Percentiles rank a stretch among this genome's conserved stretches.
Conservation (phyloP, 2,888 invertebrate species). For the Dolichomitus sp. region DNA sequence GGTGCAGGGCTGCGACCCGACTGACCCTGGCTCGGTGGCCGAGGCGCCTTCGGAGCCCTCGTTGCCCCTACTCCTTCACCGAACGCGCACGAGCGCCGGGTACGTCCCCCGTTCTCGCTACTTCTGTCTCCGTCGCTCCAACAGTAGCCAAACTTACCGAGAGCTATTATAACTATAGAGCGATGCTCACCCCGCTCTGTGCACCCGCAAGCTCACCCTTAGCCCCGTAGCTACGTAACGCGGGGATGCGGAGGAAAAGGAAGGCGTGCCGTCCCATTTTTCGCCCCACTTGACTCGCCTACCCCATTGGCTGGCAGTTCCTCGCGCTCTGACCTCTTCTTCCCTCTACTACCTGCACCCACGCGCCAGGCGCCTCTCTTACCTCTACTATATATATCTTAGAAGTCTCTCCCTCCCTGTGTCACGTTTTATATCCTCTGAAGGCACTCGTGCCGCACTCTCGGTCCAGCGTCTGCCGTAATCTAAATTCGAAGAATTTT, state of each 20-base stretch:
- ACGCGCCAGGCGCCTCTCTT: slow-evolving; percentile 55
- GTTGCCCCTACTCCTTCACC: slow-evolving; percentile 77
- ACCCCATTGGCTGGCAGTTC: slow-evolving; percentile 83
- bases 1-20: slow-evolving; percentile 84
- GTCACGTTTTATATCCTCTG: slow-evolving; percentile 19
- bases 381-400: slow-evolving; percentile 14
- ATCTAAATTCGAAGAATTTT: neutral
- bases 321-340: slow-evolving; percentile 82
- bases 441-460: slow-evolving; percentile 39
- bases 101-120: slow-evolving; percentile 23
- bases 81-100: slow-evolving; percentile 61
- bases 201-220: slow-evolving; percentile 78
- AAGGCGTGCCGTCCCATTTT: slow-evolving; percentile 84
- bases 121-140: slow-evolving; percentile 13
- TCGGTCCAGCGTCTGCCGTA: slow-evolving; percentile 7
- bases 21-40: slow-evolving; percentile 84
- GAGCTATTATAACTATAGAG: slow-evolving; percentile 3
- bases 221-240: slow-evolving; percentile 59
- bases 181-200: slow-evolving; percentile 44
- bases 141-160: slow-evolving; percentile 1
- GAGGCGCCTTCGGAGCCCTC: slow-evolving; percentile 80
- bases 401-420: slow-evolving; percentile 38
- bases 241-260: slow-evolving; percentile 76
- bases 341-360: slow-evolving; percentile 72
- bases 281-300: slow-evolving; percentile 84